Base-by-base conservation (phyloP, 2,888 invertebrate species). In the Lochmaea capreae region DNA sequence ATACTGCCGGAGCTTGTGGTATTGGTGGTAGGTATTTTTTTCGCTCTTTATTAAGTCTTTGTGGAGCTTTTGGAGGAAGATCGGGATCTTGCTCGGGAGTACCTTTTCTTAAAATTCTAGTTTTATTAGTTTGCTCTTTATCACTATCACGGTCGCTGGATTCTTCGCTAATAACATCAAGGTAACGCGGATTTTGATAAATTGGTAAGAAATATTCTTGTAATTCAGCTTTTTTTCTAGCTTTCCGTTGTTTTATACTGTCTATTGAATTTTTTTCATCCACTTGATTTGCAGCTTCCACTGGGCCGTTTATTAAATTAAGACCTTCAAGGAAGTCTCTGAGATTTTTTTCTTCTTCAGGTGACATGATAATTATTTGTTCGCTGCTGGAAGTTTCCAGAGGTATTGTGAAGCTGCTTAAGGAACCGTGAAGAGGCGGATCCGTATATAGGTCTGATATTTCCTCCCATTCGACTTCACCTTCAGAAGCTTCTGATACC, bases 141-240 rank as follows among this genome's bases (percentile, higher is more conserved):
- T 91, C 89, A 78, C 91, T 92, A 6, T 91, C 89, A 46, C 77
- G 78, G 81, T 93, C 92, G 81, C 93, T 93, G n/a, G 57, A 58
- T 59, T 71, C 71, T 86, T 95, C 95, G 81, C 92, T 92, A 78
- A 95, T 95, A 8, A 93, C 93, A 83, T 94, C 94, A 82, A 95
- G 88, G 78, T 90, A 92, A 83, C 93, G 89, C 12, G 92, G 91
- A 81, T 91, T 91, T 9, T 91, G 86, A 74, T 88, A 87, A 63
- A 89, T 90, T 0, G 92, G 89, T 71, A 90, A 85, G 78, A 90
- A 90, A 81, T 91, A 90, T 70, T 89, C 86, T 78, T 90, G 90
- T 39, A 91, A 81, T 39, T 89, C 89, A 10, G 88, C 89, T 4
- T 90, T 89, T 79, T 90, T 91, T 77, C 89, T 89, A 12, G 87